A percentile compares a stretch with the other conserved stretches of the same genome.
These are phyloP conservation scores for Centropristis striata DNA, from an alignment of 2,113 vertebrate genomes.

Conservation along the genomic window DNA sequence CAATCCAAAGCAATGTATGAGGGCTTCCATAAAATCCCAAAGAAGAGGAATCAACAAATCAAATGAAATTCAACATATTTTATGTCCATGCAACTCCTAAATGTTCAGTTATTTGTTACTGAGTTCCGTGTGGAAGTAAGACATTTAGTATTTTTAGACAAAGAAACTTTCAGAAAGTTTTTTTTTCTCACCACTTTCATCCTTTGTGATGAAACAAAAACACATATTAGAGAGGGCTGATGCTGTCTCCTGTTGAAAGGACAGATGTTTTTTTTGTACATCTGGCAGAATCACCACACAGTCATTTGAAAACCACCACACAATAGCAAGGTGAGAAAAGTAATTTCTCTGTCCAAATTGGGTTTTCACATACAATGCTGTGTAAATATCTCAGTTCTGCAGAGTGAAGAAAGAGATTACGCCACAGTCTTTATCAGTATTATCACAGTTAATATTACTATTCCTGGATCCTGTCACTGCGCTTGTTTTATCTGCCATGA, in stretches of 20 bases:
- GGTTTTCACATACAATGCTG: slow-evolving; percentile 36
- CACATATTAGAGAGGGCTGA: background rate
- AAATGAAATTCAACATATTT: background rate
- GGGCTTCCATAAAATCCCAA: background rate
- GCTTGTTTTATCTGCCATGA: slow-evolving; percentile 51
- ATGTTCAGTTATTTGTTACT: background rate
- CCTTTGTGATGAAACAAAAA: slow-evolving; percentile 4
- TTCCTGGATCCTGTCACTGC: slow-evolving; percentile 18
- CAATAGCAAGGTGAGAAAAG: slow-evolving; percentile 25
- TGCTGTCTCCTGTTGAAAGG: background rate
- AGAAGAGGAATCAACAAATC: background rate
- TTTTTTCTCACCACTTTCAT: background rate
- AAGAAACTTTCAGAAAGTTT: background rate
- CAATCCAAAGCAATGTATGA: no score
- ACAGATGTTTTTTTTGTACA: background rate
- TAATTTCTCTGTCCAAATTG: slow-evolving; percentile 31
- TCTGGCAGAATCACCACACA: slow-evolving; percentile 1
- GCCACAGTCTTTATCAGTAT: slow-evolving; percentile 12
- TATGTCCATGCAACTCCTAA: background rate
- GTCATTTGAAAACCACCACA: slow-evolving; percentile 27
- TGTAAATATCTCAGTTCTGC: slow-evolving; percentile 45
- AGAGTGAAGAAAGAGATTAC: slow-evolving; percentile 16
- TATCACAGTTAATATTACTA: slow-evolving; percentile 44
- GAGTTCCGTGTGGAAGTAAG: background rate
- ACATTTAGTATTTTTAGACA: background rate